Conservation (phyloP, 2,797 vertebrate species). For the Antennarius maculatus region DNA sequence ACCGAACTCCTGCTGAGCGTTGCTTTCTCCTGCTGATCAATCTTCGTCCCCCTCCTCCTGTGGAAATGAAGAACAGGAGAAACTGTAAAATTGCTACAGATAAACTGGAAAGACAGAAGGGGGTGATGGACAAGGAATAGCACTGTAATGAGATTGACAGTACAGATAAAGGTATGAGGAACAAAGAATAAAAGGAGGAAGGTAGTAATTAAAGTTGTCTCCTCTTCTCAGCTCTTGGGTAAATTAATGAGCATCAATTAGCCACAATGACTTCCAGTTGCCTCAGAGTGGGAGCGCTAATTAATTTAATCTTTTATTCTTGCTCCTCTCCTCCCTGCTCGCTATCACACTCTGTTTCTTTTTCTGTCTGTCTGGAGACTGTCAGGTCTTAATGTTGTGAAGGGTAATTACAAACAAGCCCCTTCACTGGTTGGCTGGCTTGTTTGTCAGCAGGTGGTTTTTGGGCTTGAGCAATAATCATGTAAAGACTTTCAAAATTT, state of each 20-base stretch:
- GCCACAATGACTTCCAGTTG: conserved; percentile 50
- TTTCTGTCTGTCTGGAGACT: not conserved
- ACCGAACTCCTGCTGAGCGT: conserved; percentile 39
- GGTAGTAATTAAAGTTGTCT: conserved; percentile 48
- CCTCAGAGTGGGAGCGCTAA: conserved; percentile 38
- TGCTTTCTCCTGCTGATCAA: conserved; percentile 43
- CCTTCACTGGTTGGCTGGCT: too few relatives aligned
- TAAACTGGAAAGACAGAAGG: conserved; percentile 26
- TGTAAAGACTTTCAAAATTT: too few relatives aligned
- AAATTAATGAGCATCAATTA: conserved; percentile 67
- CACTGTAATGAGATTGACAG: conserved; percentile 23
- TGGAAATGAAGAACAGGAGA: conserved; percentile 30
- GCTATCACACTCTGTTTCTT: not conserved
- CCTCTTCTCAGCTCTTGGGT: conserved; percentile 56
- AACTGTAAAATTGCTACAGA: conserved; percentile 9
- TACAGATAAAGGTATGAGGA: conserved; percentile 13
- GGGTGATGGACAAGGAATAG: conserved; percentile 8
- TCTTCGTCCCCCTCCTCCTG: not conserved
- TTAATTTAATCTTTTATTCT: conserved; percentile 43
- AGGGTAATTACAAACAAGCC: too few relatives aligned
- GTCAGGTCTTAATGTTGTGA: too few relatives aligned
- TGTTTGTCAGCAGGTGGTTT: too few relatives aligned
- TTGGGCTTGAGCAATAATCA: too few relatives aligned
- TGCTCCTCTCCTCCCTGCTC: conserved; percentile 17
- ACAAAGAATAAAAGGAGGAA: conserved; percentile 18